Evolutionary conservation across 1,140 invertebrate species (phyloP), one percentile per base, ranked within the genome.

Genomic region (Drosophila nannoptera): DNA sequence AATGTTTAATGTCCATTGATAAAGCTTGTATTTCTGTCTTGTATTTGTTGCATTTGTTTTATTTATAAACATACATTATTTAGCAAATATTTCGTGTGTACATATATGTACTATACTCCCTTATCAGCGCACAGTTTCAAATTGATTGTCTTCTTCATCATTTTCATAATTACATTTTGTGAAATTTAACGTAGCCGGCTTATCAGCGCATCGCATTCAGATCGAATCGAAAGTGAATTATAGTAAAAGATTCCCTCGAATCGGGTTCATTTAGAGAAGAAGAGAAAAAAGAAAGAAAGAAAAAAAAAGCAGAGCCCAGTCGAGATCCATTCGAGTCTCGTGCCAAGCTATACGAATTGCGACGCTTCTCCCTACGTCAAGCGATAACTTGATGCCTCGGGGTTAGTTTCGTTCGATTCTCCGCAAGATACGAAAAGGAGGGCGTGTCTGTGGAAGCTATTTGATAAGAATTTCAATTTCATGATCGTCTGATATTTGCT

Each of bases 131-230:
- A 7, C 43, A 58, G 33, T 59, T 46, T 5, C 12, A 16, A 14
- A 4, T 7, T 7, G 50, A 53, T 53, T 33, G 8, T 29, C 53
- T 48, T 54, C 33, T 53, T 1, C 22, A 40, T 35, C 45, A 3
- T 32, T 43, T 33, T 49, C 29, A 45, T 29, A 5, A 31, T 38
- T 38, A 9, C 9, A 62, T 62, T 46, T 31, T 31, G 8, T 31
- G 38, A 5, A n/a, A 12, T 11, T 5, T 22, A 46, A 55, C 59
- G 48, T 84, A 83, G 80, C 43, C 80, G 63, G 33, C 80, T 83
- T 83, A 83, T 84, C 80, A 73, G 80, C 69, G 73, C 76, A 32
- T 8, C 9, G 22, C 22, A 22, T 22, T 22, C 22, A 22, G 45
- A 40, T 9, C 7, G 36, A 45, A 48, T 43, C 6, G 29, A 35